Conservation (phyloP, 2,888 invertebrate genomes). For the Labia minor region DNA sequence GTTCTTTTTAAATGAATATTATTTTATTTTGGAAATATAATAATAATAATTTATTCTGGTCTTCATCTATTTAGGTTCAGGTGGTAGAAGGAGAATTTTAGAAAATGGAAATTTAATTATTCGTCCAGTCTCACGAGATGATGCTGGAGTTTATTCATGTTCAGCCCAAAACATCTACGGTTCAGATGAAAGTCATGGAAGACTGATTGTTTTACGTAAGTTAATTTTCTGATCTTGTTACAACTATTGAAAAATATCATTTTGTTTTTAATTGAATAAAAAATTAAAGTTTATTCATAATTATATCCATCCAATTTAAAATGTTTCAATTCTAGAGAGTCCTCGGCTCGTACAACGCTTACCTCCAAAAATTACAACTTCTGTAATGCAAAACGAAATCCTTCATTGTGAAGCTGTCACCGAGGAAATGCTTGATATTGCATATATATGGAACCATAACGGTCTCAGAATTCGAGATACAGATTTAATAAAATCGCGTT, state of each 20-base stretch:
- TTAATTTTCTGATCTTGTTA: conserved; percentile 25
- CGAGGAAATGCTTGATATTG: conserved; percentile 76
- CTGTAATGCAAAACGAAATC: conserved; percentile 58
- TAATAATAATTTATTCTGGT: too few relatives aligned
- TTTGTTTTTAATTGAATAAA: too few relatives aligned
- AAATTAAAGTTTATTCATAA: conserved; percentile 18
- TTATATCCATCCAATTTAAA: conserved; percentile 13
- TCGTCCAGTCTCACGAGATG: conserved; percentile 71
- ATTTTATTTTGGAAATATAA: too few relatives aligned
- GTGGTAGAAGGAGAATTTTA: conserved; percentile 69
- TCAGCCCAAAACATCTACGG: conserved; percentile 75
- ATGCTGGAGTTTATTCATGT: conserved; percentile 79
- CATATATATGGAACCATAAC: conserved; percentile 87
- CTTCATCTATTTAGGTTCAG: conserved; percentile 55
- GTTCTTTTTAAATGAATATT: too few relatives aligned
- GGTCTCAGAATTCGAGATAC: conserved; percentile 64
- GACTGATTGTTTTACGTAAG: conserved; percentile 69
- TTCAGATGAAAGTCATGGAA: conserved; percentile 73
- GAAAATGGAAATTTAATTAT: conserved; percentile 81
- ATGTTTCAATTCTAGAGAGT: conserved; percentile 44
- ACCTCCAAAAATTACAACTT: conserved; percentile 52
- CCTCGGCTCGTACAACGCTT: conserved; percentile 61
- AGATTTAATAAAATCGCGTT: conserved; percentile 39
- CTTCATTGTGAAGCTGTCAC: conserved; percentile 75
- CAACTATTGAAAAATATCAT: neutral